Percentiles rank a stretch among this genome's conserved stretches.
Conservation (phyloP, 2,113 vertebrate genomes). For the Rhegmatorhina hoffmannsi region DNA sequence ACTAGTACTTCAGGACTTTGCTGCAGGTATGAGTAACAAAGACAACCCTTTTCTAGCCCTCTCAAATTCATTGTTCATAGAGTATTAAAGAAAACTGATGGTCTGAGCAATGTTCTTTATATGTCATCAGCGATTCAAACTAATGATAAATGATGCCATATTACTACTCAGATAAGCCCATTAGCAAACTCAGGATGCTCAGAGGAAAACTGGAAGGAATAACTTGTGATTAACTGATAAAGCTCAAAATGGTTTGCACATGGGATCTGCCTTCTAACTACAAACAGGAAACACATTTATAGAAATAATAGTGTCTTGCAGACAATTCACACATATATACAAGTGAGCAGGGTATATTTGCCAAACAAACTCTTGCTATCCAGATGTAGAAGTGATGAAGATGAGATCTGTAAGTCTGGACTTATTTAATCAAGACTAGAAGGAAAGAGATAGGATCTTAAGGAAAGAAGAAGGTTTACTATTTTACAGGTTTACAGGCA, state of each 20-base stretch:
- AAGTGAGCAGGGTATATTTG: not conserved
- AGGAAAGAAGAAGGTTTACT: not conserved
- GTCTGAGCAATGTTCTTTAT: not conserved
- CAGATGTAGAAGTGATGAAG: not conserved
- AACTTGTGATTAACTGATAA: not conserved
- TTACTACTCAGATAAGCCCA: not conserved
- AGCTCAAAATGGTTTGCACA: not conserved
- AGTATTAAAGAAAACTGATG: not conserved
- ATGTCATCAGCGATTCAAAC: not conserved
- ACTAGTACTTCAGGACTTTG: not conserved
- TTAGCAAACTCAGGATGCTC: not conserved
- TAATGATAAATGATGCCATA: not conserved
- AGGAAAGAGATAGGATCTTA: not conserved
- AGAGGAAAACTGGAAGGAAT: not conserved
- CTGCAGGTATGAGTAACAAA: not conserved
- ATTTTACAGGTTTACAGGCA: not conserved
- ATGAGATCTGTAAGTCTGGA: not conserved
- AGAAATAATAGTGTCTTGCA: not conserved
- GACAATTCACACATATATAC: not conserved
- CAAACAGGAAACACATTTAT: not conserved
- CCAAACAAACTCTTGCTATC: not conserved
- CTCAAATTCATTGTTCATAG: not conserved
- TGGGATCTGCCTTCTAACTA: not conserved
- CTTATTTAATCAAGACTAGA: not conserved
- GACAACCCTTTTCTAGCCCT: not conserved